phyloP scores from a whole-genome alignment of 2,113 vertebrate genomes.

The Hiodon tergisus region DNA sequence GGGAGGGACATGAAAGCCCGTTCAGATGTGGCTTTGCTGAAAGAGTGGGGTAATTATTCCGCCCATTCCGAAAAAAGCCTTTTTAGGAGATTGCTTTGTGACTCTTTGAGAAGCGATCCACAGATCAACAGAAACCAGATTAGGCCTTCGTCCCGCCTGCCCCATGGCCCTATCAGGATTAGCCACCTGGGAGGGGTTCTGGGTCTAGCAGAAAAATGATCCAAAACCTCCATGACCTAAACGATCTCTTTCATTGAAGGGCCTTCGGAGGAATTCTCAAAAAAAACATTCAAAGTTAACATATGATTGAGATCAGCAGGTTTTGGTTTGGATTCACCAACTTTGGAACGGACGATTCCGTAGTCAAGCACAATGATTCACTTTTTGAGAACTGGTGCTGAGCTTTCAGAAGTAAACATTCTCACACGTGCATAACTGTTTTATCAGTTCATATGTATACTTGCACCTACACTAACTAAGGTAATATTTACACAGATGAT shows the following conservation, averaged over 20 bases:
- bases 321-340: too few species aligned
- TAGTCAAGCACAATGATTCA: too few species aligned
- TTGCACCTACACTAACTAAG: too few species aligned
- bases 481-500: too few species aligned
- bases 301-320: too few species aligned
- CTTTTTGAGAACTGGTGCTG: too few species aligned
- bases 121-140: conserved; percentile 9
- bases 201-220: neutral
- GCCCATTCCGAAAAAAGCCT: conserved; percentile 11
- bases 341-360: too few species aligned
- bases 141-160: conserved; percentile 14
- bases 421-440: too few species aligned
- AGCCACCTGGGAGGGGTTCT: neutral
- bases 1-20: conserved; percentile 14
- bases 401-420: too few species aligned
- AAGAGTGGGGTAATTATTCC: conserved; percentile 12
- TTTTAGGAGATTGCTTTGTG: conserved; percentile 22
- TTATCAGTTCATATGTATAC: too few species aligned
- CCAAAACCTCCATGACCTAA: neutral
- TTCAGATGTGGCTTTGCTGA: conserved; percentile 24
- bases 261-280: neutral
- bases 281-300: too few species aligned
- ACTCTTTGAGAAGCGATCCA: conserved; percentile 15
- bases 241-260: neutral
- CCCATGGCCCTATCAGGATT: conserved; percentile 16